Evolutionary conservation across 1,140 invertebrate genomes (phyloP).

Genomic region (Diorhabda sublineata): DNA sequence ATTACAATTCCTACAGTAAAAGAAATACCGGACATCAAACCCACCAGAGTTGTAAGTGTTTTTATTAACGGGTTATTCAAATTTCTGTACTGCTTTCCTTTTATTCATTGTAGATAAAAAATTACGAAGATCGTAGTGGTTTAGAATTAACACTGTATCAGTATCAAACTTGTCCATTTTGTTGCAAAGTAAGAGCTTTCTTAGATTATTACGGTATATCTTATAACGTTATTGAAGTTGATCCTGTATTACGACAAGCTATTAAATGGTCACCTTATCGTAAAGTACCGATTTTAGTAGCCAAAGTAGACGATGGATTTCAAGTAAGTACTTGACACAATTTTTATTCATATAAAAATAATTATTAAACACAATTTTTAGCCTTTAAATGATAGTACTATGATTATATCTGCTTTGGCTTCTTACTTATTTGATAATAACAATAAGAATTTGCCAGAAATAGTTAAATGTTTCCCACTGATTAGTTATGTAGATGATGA

Average conservation of each 20-base stretch:
- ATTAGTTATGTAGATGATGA: slow-evolving; percentile 66
- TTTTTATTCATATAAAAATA: background rate
- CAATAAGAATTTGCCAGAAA: slow-evolving; percentile 58
- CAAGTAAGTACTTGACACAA: slow-evolving; percentile 51
- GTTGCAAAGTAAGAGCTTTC: slow-evolving; percentile 94
- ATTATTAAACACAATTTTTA: slow-evolving; percentile 45
- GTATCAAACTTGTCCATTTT: slow-evolving; percentile 98
- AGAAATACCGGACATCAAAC: slow-evolving; percentile 49
- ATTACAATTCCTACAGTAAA: slow-evolving; percentile 50
- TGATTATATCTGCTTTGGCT: slow-evolving; percentile 86
- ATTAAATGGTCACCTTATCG: slow-evolving; percentile 92
- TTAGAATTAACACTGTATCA: slow-evolving; percentile 89
- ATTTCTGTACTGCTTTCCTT: slow-evolving; percentile 2
- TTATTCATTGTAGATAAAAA: slow-evolving; percentile 54
- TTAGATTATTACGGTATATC: slow-evolving; percentile 91
- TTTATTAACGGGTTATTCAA: background rate
- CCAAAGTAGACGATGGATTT: slow-evolving; percentile 66
- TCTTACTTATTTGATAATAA: slow-evolving; percentile 69
- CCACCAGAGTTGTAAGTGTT: slow-evolving; percentile 37
- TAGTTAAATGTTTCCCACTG: slow-evolving; percentile 79
- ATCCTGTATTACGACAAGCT: slow-evolving; percentile 85
- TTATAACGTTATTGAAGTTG: slow-evolving; percentile 96
- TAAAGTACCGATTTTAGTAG: slow-evolving; percentile 93
- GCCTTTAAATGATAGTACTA: slow-evolving; percentile 89
- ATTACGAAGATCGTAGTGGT: slow-evolving; percentile 64